Evolutionary conservation across 1,140 invertebrate genomes (phyloP), one percentile per base, ranked within the genome.

Genomic region (Macrobrachium rosenbergii): DNA sequence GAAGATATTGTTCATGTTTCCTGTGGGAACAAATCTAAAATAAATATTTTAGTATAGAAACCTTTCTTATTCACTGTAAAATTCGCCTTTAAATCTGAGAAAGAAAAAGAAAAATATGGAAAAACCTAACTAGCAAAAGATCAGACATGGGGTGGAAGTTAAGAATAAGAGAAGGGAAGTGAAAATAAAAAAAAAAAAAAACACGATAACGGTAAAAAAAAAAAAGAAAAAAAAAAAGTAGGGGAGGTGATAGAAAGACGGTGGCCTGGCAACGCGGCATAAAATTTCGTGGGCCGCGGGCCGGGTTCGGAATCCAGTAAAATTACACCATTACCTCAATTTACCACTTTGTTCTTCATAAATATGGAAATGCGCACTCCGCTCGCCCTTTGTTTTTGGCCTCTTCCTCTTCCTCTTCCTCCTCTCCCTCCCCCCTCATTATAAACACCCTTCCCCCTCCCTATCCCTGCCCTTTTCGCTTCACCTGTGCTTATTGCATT

Each of bases 311-410:
- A 82, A 82, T 82, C 79, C 59, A 60, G 83, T 85, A 76, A 85
- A 78, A 77, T 81, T 80, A 80, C 84, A 80, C 77, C 84, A 80
- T 81, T 86, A 80, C 84, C 80, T 76, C 77, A 80, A 80, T 81
- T 80, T 80, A 23, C 64, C 78, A 75, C 77, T 80, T 73, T 80
- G 77, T 80, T 80, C 84, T 80, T 81, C 77, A 80, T 80, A 75
- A 87, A 87, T 87, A 87, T 87, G 84, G 84, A 87, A 87, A 80
- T 80, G 28, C 63, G 62, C 64, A 21, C 59, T 45, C 60, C 64
- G 23, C 64, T 45, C 77, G 21, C 59, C 23, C 64, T 87, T 83
- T 81, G 80, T 67, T 80, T 80, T 80, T 81, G 37, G 16, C 45
- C 77, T 28, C 45, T n/a, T 21, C 52, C 43, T 60, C 77, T 60